Evolutionary conservation across 2,113 vertebrate genomes (phyloP), one percentile per base, ranked within the genome.

Genomic region (Xenopus borealis): DNA sequence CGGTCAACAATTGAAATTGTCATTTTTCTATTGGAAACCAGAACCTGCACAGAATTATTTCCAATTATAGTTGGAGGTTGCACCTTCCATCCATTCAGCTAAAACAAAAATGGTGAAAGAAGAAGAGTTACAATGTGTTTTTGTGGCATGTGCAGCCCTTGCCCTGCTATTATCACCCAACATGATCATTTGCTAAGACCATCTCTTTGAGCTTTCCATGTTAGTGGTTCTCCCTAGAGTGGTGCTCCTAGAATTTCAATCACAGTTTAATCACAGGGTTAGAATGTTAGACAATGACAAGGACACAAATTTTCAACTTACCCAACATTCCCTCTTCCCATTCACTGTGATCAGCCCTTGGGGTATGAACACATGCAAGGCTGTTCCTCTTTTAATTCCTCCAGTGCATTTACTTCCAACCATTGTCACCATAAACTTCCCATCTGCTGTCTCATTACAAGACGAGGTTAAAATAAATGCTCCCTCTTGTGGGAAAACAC

Each of bases 11-110:
- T n/a, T 50, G 69, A 47, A 9, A 77, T 14, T 17, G 66, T 64
- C 19, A 27, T 53, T 19, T 57, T 10, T 0, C 6, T 4, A 16
- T 44, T 0, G 4, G 59, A 77, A 7, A 17, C 33, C 30, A 16
- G 33, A 23, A 77, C 45, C 33, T 19, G 67, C 8, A 64, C 46
- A 16, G 47, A 20, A 57, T 27, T 66, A 12, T 55, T 14, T 19
- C 58, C 46, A 8, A 64, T 55, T 13, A 11, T 14, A 27, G 3
- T 27, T 14, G 27, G 10, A n/a, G n/a, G 27, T 14, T 77, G 11
- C 16, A 77, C 27, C 19, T 77, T 59, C 74, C 61, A 23, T 58
- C 74, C 74, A 33, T 77, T 77, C n/a, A 69, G 45, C 74, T 77
- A 23, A 55, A 17, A 12, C 3, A 46, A 69, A 3, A 12, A 7